phyloP scores from a whole-genome alignment of 2,797 vertebrate species.

The Pteronotus mesoamericanus region DNA sequence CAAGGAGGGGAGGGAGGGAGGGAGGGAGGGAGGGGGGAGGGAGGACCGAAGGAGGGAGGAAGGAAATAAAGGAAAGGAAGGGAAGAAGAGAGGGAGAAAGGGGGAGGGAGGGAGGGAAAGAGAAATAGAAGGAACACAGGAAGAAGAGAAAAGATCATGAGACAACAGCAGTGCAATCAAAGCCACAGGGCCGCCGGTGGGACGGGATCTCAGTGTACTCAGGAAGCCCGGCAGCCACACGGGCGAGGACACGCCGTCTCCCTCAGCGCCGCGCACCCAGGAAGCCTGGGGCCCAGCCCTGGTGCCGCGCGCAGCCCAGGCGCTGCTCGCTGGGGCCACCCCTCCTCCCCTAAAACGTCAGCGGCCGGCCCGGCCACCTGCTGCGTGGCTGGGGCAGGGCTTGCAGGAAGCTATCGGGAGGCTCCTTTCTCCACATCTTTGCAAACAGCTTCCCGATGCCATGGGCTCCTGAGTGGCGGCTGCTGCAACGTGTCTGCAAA shows the following conservation, averaged over 20 bases:
- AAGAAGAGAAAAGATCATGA: not conserved
- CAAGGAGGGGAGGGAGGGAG: accelerated
- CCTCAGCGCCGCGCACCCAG: constrained; percentile 50
- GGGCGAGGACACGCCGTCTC: constrained; percentile 17
- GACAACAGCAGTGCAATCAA: constrained; percentile 51
- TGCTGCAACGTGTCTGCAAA: not conserved
- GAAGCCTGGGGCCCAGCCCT: constrained; percentile 52
- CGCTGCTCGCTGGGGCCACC: not conserved
- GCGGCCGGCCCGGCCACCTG: not conserved
- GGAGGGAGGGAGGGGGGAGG: accelerated
- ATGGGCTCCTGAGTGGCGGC: not conserved
- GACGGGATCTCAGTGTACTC: constrained; percentile 73
- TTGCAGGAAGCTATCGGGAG: not conserved
- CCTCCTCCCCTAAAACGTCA: not conserved
- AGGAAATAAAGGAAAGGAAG: accelerated
- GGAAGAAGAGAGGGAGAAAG: accelerated
- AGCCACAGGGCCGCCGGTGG: constrained; percentile 69
- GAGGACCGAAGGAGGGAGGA: accelerated
- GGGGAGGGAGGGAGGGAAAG: accelerated
- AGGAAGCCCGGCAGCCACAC: constrained; percentile 72
- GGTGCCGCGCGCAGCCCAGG: too few species aligned
- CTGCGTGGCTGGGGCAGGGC: not conserved
- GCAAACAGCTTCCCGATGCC: not conserved
- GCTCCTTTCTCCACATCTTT: not conserved
- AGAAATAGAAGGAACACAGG: accelerated